Evolutionary conservation across 2,888 invertebrate species (phyloP).

Genomic region (Conistra vaccinii): DNA sequence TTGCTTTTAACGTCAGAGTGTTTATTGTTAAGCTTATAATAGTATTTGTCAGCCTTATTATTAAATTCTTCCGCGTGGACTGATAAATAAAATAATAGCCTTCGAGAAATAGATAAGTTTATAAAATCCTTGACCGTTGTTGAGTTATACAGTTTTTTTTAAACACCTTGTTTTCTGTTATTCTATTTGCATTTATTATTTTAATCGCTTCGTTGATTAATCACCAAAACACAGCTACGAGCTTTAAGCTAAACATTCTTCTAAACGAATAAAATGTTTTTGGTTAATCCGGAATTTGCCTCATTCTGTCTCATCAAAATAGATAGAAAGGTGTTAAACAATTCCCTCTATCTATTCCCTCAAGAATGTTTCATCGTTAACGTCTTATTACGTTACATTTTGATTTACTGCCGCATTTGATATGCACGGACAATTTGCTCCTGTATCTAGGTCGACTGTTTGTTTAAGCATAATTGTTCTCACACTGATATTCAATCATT

Average conservation of each 20-base stretch:
- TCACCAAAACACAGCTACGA: background rate
- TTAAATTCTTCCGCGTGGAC: constrained; percentile 9
- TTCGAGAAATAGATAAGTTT: constrained; percentile 38
- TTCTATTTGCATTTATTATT: constrained; percentile 7
- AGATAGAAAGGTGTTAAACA: constrained; percentile 17
- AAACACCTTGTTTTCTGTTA: background rate
- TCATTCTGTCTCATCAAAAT: constrained; percentile 32
- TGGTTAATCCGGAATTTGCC: constrained; percentile 18
- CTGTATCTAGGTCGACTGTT: constrained; percentile 52
- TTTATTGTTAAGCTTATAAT: constrained; percentile 24
- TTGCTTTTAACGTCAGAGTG: constrained; percentile 8
- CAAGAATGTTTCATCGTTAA: constrained; percentile 31
- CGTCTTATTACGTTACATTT: constrained; percentile 35
- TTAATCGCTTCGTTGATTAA: background rate
- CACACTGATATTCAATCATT: constrained; percentile 62
- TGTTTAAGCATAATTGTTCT: constrained; percentile 59
- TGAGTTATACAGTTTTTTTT: background rate
- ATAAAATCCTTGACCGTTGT: constrained; percentile 23
- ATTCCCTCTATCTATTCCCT: constrained; percentile 7
- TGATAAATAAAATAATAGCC: constrained; percentile 21
- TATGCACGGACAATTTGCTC: constrained; percentile 48
- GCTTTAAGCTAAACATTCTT: constrained; percentile 1
- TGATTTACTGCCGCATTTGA: constrained; percentile 53
- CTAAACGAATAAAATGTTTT: background rate
- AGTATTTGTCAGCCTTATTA: constrained; percentile 29